Evolutionary conservation across 2,888 invertebrate species (phyloP), one percentile per base, ranked within the genome.

Genomic region (Drosophila mayaguana): DNA sequence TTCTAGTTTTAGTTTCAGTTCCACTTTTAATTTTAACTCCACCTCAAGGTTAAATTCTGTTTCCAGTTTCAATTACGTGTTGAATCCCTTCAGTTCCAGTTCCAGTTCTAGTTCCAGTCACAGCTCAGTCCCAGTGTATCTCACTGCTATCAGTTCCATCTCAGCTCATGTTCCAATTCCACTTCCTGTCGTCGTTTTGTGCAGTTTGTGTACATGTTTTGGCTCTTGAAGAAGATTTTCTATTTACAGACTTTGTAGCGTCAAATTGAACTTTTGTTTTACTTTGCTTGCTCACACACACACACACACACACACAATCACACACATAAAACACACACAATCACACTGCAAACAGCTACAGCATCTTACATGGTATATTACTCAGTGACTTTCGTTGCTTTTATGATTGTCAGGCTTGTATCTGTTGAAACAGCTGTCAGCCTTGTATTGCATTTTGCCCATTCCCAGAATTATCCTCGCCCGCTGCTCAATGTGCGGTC

Each of bases 201-300:
- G 69, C 64, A 75, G 78, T 70, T 73, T 65, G 59, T 57, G 74
- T 68, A 80, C 86, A 88, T 76, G 85, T 80, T 88, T 73, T 83
- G 84, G 65, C 62, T 72, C 45, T 75, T 14, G 70, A 72, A 83
- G 87, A 74, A 73, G 79, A 76, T 84, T 78, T 72, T 73, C 70
- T 72, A 80, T 87, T 74, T 69, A 81, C 85, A 80, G 87, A 84
- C 87, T 84, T 89, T 89, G 83, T 75, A 80, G 89, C 84, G 89
- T 81, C 89, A 85, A 85, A 88, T 88, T 83, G 84, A 86, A 81
- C 81, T 85, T 85, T 88, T 86, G 76, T 80, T 84, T 67, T 74
- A 57, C 81, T 76, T 54, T 38, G 8, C 59, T 50, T 28, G 28
- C 28, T 28, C 28, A 28, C 28, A 28, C 48, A 64, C 62, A 46